phyloP scores from a whole-genome alignment of 2,113 vertebrate species.

The Antechinus stuartii region DNA sequence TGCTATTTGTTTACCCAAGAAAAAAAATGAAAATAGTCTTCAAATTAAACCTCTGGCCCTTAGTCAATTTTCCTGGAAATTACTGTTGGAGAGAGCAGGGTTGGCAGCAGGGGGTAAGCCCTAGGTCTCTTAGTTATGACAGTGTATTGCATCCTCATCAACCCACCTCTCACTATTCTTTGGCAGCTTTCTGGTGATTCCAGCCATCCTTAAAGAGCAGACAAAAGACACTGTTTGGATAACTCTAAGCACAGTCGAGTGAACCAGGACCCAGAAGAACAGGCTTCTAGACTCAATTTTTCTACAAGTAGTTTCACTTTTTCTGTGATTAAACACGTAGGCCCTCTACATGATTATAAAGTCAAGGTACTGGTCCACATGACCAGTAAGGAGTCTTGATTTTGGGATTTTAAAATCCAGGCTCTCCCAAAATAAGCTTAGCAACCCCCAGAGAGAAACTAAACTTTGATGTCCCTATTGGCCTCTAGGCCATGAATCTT shows the following conservation, averaged over 20 bases:
- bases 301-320: neutral
- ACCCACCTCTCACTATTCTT: neutral
- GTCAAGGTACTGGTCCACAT: neutral
- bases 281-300: neutral
- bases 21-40: conserved; percentile 47
- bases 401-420: neutral
- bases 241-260: neutral
- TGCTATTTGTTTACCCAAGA: conserved; percentile 29
- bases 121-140: neutral
- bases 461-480: neutral
- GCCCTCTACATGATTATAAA: neutral
- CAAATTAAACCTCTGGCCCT: conserved; percentile 20
- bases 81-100: neutral
- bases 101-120: neutral
- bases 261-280: neutral
- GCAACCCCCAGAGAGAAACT: neutral
- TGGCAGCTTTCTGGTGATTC: neutral
- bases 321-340: neutral
- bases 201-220: neutral
- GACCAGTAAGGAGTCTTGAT: neutral
- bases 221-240: neutral
- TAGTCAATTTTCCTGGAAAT: neutral
- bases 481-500: neutral
- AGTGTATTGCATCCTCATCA: neutral
- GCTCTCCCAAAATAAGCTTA: neutral